Evolutionary conservation across 1,140 invertebrate genomes (phyloP).

Genomic region (Macrobrachium nipponense): DNA sequence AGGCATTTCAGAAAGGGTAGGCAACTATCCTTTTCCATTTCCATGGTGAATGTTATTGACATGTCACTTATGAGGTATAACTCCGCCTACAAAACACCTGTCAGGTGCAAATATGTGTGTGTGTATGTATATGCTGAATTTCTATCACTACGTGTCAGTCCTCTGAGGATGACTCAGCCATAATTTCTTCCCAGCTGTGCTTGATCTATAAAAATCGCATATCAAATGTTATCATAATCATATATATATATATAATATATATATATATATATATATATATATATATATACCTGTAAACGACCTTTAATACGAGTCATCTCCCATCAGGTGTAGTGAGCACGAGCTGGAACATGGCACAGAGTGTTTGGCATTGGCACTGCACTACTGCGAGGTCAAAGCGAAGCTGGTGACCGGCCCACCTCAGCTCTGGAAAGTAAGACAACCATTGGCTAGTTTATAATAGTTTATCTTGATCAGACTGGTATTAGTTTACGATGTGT

Average conservation of each 20-base stretch:
- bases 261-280: conserved; percentile 67
- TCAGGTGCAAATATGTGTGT: no score
- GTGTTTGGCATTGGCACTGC: conserved; percentile 40
- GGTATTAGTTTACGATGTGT: background rate
- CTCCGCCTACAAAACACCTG: no score
- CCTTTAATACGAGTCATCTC: background rate
- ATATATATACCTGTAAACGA: background rate
- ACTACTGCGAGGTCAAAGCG: conserved; percentile 21
- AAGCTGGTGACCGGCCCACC: conserved; percentile 29
- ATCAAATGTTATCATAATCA: background rate
- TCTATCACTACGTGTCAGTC: no score
- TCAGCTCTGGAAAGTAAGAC: conserved; percentile 43
- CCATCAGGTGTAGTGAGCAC: conserved; percentile 26
- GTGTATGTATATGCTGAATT: no score
- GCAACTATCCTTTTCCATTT: no score
- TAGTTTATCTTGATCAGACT: background rate
- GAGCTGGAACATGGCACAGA: conserved; percentile 45
- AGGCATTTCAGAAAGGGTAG: no score
- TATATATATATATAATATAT: conserved; percentile 24
- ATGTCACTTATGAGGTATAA: no score
- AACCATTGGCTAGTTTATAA: background rate
- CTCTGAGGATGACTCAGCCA: no score
- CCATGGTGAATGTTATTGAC: no score
- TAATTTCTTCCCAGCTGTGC: no score
- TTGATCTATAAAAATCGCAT: background rate